Evolutionary conservation across 2,113 vertebrate genomes (phyloP).

Genomic region (Stomatorhinus ivindoensis): DNA sequence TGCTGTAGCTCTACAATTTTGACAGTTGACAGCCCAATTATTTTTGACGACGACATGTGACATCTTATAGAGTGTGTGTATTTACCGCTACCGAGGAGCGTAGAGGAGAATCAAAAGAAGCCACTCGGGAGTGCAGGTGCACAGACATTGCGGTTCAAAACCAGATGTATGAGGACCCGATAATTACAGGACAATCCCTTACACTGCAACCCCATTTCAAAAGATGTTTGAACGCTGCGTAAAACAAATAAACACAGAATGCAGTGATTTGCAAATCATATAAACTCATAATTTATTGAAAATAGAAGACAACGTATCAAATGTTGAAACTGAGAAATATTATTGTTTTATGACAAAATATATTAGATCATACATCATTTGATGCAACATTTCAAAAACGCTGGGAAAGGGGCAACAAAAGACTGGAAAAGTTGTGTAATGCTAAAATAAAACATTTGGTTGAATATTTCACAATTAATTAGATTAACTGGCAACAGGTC

Average conservation of each 20-base stretch:
- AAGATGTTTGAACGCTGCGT: neutral
- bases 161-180: neutral
- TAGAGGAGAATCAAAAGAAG: neutral
- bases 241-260: neutral
- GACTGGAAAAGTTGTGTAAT: neutral
- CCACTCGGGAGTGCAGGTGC: neutral
- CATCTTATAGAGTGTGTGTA: neutral
- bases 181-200: neutral
- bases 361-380: neutral
- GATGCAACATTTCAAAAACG: neutral
- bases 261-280: neutral
- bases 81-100: neutral
- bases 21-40: neutral
- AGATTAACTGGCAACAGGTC: neutral
- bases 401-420: neutral
- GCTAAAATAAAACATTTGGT: neutral
- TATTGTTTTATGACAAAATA: neutral
- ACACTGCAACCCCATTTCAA: neutral
- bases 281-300: neutral
- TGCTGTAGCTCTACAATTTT: neutral
- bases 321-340: neutral
- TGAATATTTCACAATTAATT: neutral
- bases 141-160: neutral
- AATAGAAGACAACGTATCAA: neutral
- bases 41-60: neutral